Conservation (phyloP, 2,888 invertebrate species). For the Sminthurides aquaticus region DNA sequence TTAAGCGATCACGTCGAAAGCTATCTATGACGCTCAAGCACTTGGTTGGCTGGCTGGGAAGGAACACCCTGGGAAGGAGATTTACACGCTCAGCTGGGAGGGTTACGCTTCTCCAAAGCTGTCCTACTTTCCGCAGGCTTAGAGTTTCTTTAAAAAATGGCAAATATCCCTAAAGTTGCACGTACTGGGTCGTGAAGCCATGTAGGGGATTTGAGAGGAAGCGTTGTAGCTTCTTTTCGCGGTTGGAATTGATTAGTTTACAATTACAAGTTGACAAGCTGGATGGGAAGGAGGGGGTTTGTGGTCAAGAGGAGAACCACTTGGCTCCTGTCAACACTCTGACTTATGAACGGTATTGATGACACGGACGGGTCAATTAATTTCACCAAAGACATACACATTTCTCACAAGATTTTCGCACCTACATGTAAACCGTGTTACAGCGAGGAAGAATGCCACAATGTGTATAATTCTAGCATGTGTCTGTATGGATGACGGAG, state of each 20-base stretch:
- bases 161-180: too few relatives aligned
- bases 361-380: neutral
- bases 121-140: neutral
- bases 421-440: too few relatives aligned
- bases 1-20: neutral
- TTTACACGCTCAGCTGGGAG: neutral
- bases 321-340: neutral
- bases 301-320: neutral
- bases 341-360: neutral
- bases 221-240: neutral
- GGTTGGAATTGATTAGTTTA: slow-evolving; percentile 4
- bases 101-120: neutral
- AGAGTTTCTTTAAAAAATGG: too few relatives aligned
- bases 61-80: neutral
- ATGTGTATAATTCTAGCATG: too few relatives aligned
- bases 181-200: too few relatives aligned
- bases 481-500: too few relatives aligned
- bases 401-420: too few relatives aligned
- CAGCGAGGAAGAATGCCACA: too few relatives aligned
- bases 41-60: neutral
- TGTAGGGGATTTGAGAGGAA: too few relatives aligned
- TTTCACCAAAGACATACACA: too few relatives aligned
- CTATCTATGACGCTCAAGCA: too few relatives aligned
- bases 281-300: neutral
- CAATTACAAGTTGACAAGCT: slow-evolving; percentile 4